phyloP scores from a whole-genome alignment of 1,140 invertebrate species.

The Neuroterus valhalla region DNA sequence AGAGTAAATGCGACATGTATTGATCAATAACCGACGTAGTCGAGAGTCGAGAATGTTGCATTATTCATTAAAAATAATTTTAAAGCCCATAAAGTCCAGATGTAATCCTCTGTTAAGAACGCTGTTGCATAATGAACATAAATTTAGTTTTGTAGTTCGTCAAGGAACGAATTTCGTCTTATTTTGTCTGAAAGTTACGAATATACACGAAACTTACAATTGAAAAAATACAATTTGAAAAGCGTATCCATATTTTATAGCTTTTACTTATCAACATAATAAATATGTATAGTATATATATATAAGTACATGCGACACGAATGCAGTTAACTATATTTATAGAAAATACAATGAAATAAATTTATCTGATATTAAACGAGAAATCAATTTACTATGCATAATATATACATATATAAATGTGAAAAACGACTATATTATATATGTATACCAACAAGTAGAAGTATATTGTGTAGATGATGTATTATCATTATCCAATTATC shows the following conservation, averaged over 20 bases:
- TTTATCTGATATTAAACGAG: conserved; percentile 51
- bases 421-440: too few species aligned
- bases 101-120: neutral
- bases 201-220: conserved; percentile 16
- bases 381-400: conserved; percentile 48
- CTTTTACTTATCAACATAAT: conserved; percentile 62
- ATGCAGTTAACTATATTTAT: conserved; percentile 72
- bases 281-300: conserved; percentile 27
- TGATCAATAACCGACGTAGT: neutral
- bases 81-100: conserved; percentile 18
- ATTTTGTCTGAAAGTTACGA: conserved; percentile 19
- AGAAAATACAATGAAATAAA: conserved; percentile 69
- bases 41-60: conserved; percentile 7
- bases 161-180: conserved; percentile 14
- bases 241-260: conserved; percentile 67
- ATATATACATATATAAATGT: conserved; percentile 45
- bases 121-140: conserved; percentile 2
- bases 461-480: conserved; percentile 34
- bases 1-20: neutral
- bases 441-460: conserved; percentile 54
- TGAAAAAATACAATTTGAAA: conserved; percentile 28
- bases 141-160: conserved; percentile 20
- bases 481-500: too few species aligned
- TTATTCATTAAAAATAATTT: neutral
- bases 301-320: conserved; percentile 32